Base-by-base conservation (phyloP, 2,113 vertebrate genomes). In the Falco punctatus region DNA sequence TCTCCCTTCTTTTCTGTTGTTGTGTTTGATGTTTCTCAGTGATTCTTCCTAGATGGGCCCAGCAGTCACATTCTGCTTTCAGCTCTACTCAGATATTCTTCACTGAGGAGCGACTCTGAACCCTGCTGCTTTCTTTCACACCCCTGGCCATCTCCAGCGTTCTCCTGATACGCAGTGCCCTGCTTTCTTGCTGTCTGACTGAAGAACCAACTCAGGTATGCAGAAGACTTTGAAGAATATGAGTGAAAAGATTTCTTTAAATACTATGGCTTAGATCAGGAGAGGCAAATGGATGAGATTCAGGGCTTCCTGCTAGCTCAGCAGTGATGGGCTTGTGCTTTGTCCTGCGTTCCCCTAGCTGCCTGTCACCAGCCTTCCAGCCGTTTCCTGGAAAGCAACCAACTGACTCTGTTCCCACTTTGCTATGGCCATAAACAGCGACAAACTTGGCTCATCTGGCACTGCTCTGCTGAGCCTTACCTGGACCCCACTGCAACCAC, bases 321-420 rank as follows among this genome's bases (percentile, higher is more conserved):
- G 23, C 30, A 55, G 69, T 80, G 85, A 93, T 70, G 91, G 78
- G n/a, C 46, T 95, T 46, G 6, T 66, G 70, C 83, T 79, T 89
- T 79, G 91, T 72, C 83, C 77, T 57, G 24, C 65, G 48, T 91
- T 89, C 80, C 81, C 82, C 64, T 65, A 69, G 78, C 33, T 87
- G 62, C 66, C 66, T 51, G 74, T 91, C 91, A 86, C 49, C 61
- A 51, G 70, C 49, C 58, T 42, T 95, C 65, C 86, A 91, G 58
- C 81, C 87, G 18, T 65, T 91, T 96, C 88, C 92, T 95, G 92
- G 96, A 96, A 95, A 86, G 93, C 58, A 90, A 79, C 84, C 77
- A 93, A 69, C 22, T 52, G 87, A 95, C 48, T 88, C n/a, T 70
- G 70, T 62, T 94, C 58, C 69, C 38, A 46, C 71, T 89, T 87